Evolutionary conservation across 92 coral and sea anemone species (phyloP), one percentile per base, ranked within the genome.

Genomic region (Galaxea fascicularis): DNA sequence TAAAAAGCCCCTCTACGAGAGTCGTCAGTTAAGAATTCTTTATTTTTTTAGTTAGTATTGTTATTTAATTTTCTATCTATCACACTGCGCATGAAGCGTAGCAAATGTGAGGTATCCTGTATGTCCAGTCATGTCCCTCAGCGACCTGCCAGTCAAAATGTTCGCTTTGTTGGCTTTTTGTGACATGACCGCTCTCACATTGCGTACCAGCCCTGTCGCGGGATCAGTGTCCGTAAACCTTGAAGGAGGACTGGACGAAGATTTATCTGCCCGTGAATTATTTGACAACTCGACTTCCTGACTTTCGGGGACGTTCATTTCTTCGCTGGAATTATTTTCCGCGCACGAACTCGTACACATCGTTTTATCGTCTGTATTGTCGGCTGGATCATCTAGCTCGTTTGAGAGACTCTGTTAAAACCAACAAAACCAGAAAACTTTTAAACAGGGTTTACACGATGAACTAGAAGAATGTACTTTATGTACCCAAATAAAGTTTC

Each of bases 91-190:
- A 85, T 79, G 93, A 12, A 97, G 83, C 16, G 95, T 85, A 8
- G 98, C 99, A 74, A 95, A 95, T 8, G 99, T 97, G 53, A 97
- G 82, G 77, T 91, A 97, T 27, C 99, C 99, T 26, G 99, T 97
- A 71, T 97, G 99, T 0, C 99, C 99, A 17, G 98, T 95, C 87
- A 87, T 90, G 56, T 97, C 95, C 73, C 76, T 92, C 63, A 83
- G 63, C 41, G 98, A 92, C 56, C 81, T 91, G 15, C 98, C 93
- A 10, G 98, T 93, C 82, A 92, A 68, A 63, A 94, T 74, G 74
- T 85, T 89, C 35, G 81, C 26, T 87, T 80, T 91, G 84, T 95
- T 92, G 47, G 79, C 65, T 77, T 91, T 77, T 49, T 88, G 92
- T 18, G 82, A 65, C 41, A 83, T 22, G 22, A 74, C 52, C 13